Base-by-base conservation (phyloP, 2,113 vertebrate genomes). In the Scomber colias region DNA sequence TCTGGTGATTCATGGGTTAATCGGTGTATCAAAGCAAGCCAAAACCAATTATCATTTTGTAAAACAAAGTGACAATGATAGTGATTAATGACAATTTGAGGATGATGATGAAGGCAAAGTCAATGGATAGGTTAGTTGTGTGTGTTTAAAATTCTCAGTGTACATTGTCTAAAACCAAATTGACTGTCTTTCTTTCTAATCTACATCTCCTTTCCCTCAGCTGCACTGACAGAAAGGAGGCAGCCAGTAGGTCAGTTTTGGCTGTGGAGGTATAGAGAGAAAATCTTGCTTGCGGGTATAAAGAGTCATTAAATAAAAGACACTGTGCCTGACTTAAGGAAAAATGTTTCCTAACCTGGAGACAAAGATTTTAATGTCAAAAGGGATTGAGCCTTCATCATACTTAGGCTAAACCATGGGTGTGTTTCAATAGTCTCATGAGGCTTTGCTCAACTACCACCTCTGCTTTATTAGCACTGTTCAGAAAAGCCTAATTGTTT, bases 11-110 rank as follows among this genome's bases (percentile, higher is more conserved):
- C 13, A 82, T 79, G 61, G 72, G 45, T 77, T 81, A 82, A 78
- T 83, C 70, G 75, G 46, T 81, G 53, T 67, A 79, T 86, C 63
- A 91, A 85, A 91, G 88, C 91, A 92, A 89, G 89, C 73, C 81
- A 72, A 87, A 93, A 89, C 59, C 77, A 88, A 81, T 62, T 31
- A 61, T 81, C 69, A 82, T 62, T 83, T 88, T 79, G 78, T 75
- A 71, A 92, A 86, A 88, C 72, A 89, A 82, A 79, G 73, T 75
- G 77, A 84, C 19, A 56, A 68, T 75, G 83, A 86, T 17, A 84
- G 83, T 51, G 85, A 73, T 50, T 62, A 30, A 78, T 73, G 83
- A 88, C 10, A 64, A 71, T 65, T 75, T 66, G 81, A 71, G 56
- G 68, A 60, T 67, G 85, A 89, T 78, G 80, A 92, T 81, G 87